Evolutionary conservation across 1,140 invertebrate genomes (phyloP).

Genomic region (Nymphalis io): DNA sequence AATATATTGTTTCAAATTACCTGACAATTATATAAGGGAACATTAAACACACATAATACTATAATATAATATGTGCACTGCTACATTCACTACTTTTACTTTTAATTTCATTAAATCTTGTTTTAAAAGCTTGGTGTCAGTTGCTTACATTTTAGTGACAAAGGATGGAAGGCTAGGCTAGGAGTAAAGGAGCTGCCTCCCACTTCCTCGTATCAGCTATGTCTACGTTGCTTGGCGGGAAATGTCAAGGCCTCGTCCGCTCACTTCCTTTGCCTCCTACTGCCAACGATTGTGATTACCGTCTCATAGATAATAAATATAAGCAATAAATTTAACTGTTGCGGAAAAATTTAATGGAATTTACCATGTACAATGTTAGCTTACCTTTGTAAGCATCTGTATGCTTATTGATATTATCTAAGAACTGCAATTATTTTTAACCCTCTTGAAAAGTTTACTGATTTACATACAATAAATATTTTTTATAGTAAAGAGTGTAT

Average conservation of each 20-base stretch:
- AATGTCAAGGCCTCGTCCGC: constrained; percentile 73
- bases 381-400: constrained; percentile 1
- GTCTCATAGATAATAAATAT: constrained; percentile 45
- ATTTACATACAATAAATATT: neutral
- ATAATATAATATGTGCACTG: no score
- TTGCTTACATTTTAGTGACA: neutral
- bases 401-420: constrained; percentile 6
- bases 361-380: constrained; percentile 29
- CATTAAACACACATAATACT: no score
- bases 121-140: neutral
- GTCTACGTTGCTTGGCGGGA: constrained; percentile 56
- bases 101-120: no score
- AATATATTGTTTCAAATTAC: no score
- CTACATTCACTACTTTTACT: no score
- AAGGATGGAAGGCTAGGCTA: constrained; percentile 17
- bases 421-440: constrained; percentile 8
- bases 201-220: constrained; percentile 68
- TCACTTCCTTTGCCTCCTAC: constrained; percentile 66
- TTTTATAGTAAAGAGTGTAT: no score
- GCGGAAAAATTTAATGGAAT: constrained; percentile 44
- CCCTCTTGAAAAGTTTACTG: neutral
- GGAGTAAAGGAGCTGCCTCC: constrained; percentile 42
- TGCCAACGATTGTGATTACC: constrained; percentile 42
- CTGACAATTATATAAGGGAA: no score
- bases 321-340: constrained; percentile 43